Evolutionary conservation across 2,797 vertebrate species (phyloP), one percentile per base, ranked within the genome.

Genomic region (Argyrosomus regius): DNA sequence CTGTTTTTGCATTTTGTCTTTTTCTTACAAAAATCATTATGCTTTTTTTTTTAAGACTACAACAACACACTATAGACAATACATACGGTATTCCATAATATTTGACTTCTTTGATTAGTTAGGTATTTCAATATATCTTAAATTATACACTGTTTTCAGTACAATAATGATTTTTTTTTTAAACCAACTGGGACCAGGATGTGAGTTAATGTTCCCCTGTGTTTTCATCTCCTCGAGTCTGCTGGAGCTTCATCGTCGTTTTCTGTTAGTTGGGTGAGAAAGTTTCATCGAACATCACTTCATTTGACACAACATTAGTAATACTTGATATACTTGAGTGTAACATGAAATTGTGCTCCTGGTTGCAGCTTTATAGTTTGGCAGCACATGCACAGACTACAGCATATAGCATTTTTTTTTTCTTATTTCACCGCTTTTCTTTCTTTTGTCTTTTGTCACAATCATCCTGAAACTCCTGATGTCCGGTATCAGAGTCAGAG

Each of bases 41-140:
- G 67, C 72, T 88, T 88, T 84, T 91, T 87, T 88, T 88, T 85
- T 91, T 87, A 83, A 85, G 89, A 93, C 92, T 92, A 93, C 88
- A 90, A 91, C 90, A 92, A 91, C 88, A 94, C 88, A 94, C 89
- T 94, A 90, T 90, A 92, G 91, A 94, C 93, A 95, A 93, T 95
- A 96, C 95, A 95, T 95, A 94, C 84, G 88, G 87, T 95, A 91
- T 95, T 94, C 79, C 82, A 92, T 91, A 92, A 89, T 85, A 94
- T 84, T 86, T 89, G 84, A 91, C 84, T 89, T 88, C 61, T 90
- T 93, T 87, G 90, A 93, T 93, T 93, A 88, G 89, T 94, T 94
- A 95, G 93, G 91, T 95, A 94, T 95, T 96, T 94, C 93, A 96
- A 95, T 94, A 95, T 94, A 94, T 94, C 92, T 96, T 96, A 97